Evolutionary conservation across 2,888 invertebrate species (phyloP).

Genomic region (Acleris cristana): DNA sequence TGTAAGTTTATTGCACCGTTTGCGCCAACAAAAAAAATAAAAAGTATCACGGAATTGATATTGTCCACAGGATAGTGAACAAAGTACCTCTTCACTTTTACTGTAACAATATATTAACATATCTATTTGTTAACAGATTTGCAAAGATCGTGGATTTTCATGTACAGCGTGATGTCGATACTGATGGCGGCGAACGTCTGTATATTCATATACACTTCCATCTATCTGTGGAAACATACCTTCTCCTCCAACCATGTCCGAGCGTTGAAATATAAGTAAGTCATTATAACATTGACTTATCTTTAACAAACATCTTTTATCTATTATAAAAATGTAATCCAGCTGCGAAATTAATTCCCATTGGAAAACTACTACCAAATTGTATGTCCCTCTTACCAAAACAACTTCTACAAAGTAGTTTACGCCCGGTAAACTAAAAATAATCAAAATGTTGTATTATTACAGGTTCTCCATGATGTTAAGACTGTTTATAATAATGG

Average conservation of each 20-base stretch:
- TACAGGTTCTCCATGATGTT: slow-evolving; percentile 84
- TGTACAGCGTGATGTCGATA: slow-evolving; percentile 86
- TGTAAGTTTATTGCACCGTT: no score
- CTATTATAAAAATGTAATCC: no score
- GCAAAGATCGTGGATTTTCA: slow-evolving; percentile 84
- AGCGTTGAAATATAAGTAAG: slow-evolving; percentile 82
- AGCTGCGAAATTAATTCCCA: no score
- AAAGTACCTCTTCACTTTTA: no score
- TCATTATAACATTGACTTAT: slow-evolving; percentile 14
- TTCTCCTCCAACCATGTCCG: slow-evolving; percentile 73
- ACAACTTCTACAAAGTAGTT: no score
- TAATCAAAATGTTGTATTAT: slow-evolving; percentile 29
- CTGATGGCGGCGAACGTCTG: slow-evolving; percentile 82
- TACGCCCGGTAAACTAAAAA: no score
- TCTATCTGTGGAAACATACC: slow-evolving; percentile 80
- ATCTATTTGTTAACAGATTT: slow-evolving; percentile 67
- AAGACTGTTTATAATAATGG: slow-evolving; percentile 86
- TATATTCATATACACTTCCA: slow-evolving; percentile 84
- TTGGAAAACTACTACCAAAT: no score
- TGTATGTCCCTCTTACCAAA: no score
- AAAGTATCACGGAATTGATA: no score
- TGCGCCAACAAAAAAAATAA: no score
- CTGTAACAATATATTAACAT: background rate
- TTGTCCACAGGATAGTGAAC: no score
- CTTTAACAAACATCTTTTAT: no score